Evolutionary conservation across 1,140 invertebrate species (phyloP), one percentile per base, ranked within the genome.

Genomic region (Drosophila nigrodunni): DNA sequence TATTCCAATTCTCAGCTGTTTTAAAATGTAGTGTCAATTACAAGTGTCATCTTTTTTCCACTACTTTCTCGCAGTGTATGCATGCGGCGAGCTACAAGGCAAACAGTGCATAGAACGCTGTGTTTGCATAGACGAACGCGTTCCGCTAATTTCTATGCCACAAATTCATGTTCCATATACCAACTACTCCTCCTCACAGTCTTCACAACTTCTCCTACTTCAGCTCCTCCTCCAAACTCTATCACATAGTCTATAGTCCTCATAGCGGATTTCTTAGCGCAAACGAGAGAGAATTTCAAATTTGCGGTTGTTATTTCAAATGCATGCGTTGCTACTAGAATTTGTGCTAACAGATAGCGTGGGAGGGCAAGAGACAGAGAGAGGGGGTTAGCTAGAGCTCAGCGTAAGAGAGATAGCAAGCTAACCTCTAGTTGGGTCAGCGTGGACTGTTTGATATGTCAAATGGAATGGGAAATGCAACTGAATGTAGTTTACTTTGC

Each of bases 231-330:
- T 54, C 25, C 8, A 54, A 54, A 43, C 13, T 67, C 15, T 18
- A 41, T 25, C 15, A 0, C 13, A 47, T 13, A 49, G 61, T 13
- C 18, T 11, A 37, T 15, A 58, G 21, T 47, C 43, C 43, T 47
- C 65, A 18, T 34, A 25, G 46, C 49, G 59, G n/a, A 50, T 74
- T 62, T 70, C 72, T 74, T 58, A 50, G 50, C 50, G 15, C 18
- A 13, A n/a, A n/a, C 9, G 69, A 67, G 34, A 74, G 72, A 54
- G 72, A 57, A 70, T 74, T 62, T 57, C 18, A 64, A 74, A 74
- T 74, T 70, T 57, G 72, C 58, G 72, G 72, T 57, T 68, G 59
- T 35, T 70, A 61, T 74, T 73, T 46, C 34, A 50, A 59, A 73
- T 73, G 64, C 70, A 73, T 54, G 70, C 70, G 54, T 73, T 59